phyloP scores from a whole-genome alignment of 64 coral and sea anemone genomes.

The Stylophora pistillata region DNA sequence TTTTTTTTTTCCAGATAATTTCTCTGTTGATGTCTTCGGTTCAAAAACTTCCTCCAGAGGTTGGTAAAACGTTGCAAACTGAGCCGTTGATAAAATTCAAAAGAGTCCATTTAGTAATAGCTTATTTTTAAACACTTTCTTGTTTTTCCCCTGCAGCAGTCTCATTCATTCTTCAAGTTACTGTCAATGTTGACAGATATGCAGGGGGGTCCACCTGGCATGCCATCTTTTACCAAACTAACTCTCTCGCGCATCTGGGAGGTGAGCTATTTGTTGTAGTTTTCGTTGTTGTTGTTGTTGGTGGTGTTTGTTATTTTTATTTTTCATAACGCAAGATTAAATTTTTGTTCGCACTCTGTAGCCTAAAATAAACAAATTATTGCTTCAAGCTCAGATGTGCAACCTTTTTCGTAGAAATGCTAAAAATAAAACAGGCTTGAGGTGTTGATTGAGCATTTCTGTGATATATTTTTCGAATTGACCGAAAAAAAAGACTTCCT shows the following conservation, averaged over 20 bases:
- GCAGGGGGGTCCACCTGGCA: conserved; percentile 69
- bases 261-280: conserved; percentile 34
- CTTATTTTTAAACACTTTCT: not conserved
- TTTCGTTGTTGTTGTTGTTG: not conserved
- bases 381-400: too few relatives aligned
- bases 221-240: conserved; percentile 92
- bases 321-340: too few relatives aligned
- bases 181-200: conserved; percentile 90
- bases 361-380: too few relatives aligned
- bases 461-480: too few relatives aligned
- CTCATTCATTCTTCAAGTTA: conserved; percentile 96
- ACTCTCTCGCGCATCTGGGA: conserved; percentile 93
- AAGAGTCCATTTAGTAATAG: not conserved
- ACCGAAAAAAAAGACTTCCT: too few relatives aligned
- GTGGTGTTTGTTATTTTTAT: not conserved
- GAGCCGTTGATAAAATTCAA: not conserved
- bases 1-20: conserved; percentile 74
- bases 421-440: too few relatives aligned
- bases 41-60: conserved; percentile 94
- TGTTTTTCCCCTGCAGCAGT: conserved; percentile 63
- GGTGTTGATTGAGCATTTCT: too few relatives aligned
- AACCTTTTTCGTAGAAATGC: too few relatives aligned
- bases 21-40: conserved; percentile 94
- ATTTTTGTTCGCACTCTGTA: too few relatives aligned
- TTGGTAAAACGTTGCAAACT: conserved; percentile 13